Evolutionary conservation across 1,140 invertebrate species (phyloP), one percentile per base, ranked within the genome.

Genomic region (Euwallacea similis): DNA sequence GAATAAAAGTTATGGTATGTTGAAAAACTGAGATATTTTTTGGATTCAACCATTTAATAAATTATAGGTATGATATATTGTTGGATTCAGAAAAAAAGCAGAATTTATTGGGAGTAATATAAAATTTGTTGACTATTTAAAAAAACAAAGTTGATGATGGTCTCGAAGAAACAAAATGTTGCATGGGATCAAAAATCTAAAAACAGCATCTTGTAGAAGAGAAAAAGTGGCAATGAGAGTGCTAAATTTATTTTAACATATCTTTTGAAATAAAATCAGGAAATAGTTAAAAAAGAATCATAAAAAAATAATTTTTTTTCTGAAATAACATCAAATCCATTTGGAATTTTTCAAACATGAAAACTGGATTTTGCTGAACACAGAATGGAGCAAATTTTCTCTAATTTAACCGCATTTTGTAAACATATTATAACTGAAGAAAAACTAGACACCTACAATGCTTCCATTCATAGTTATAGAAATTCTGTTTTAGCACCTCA

Each of bases 401-500:
- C 46, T 50, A 50, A 50, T 50, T 50, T 50, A 50, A 50, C 46
- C 46, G 6, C 21, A n/a, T n/a, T n/a, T n/a, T n/a, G n/a, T n/a
- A n/a, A n/a, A n/a, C n/a, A n/a, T n/a, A n/a, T n/a, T n/a, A n/a
- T n/a, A n/a, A n/a, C n/a, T n/a, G n/a, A n/a, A n/a, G n/a, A n/a
- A n/a, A n/a, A n/a, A n/a, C n/a, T n/a, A n/a, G n/a, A n/a, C n/a
- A n/a, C n/a, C n/a, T n/a, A n/a, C n/a, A n/a, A n/a, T n/a, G n/a
- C n/a, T n/a, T n/a, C n/a, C n/a, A n/a, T n/a, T n/a, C n/a, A n/a
- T n/a, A n/a, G n/a, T n/a, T n/a, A n/a, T n/a, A n/a, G n/a, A n/a
- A n/a, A n/a, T n/a, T n/a, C n/a, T n/a, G n/a, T n/a, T n/a, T n/a
- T n/a, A n/a, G n/a, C n/a, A n/a, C n/a, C n/a, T n/a, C n/a, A n/a